Percentiles rank a stretch among this genome's conserved stretches.
These are phyloP conservation scores for Zoanthus gigantus DNA, from an alignment of 92 coral and sea anemone species.

Conservation along the genomic window DNA sequence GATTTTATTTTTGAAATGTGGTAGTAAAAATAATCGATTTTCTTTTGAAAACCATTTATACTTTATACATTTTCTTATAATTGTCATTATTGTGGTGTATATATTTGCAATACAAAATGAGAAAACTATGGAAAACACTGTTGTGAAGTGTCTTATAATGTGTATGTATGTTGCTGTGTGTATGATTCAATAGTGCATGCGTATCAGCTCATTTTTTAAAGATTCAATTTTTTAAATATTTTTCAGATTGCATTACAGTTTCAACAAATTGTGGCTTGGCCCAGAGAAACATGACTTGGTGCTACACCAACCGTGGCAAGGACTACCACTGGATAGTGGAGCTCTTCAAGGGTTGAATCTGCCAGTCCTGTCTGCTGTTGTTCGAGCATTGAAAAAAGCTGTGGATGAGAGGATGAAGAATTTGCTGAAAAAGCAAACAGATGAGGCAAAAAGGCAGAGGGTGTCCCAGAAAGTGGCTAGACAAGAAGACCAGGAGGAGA, in stretches of 20 bases:
- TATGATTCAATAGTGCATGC: background rate
- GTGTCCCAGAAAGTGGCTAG: constrained; percentile 17
- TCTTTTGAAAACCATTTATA: background rate
- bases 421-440: constrained; percentile 32
- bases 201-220: background rate
- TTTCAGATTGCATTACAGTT: constrained; percentile 7
- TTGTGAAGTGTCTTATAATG: background rate
- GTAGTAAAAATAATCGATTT: background rate
- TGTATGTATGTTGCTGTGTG: constrained; percentile 1
- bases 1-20: background rate
- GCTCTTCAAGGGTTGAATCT: background rate
- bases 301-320: constrained; percentile 22
- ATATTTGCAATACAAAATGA: background rate
- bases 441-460: constrained; percentile 2
- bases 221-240: background rate
- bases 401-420: background rate
- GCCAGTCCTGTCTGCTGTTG: constrained; percentile 12
- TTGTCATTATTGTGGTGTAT: constrained; percentile 3
- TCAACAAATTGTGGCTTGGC: constrained; percentile 22
- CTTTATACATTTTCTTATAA: background rate
- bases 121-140: background rate
- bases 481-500: constrained; percentile 12
- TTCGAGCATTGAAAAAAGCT: constrained; percentile 3
- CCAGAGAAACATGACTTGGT: constrained; percentile 28
- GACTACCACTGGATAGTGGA: constrained; percentile 20